Evolutionary conservation across 2,797 vertebrate species (phyloP).

Genomic region (Emys orbicularis): DNA sequence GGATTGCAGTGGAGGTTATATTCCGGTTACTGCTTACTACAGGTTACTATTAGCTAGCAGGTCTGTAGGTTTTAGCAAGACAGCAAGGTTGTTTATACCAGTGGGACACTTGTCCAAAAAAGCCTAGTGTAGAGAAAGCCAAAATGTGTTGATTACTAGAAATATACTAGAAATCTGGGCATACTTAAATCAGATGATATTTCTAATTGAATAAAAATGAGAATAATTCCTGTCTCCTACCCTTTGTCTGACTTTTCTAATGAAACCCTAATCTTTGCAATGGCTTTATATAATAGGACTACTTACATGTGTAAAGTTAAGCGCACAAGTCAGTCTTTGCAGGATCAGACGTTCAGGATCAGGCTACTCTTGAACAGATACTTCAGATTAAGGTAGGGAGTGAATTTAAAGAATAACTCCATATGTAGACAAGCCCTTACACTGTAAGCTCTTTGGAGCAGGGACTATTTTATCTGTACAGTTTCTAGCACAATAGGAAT

Average conservation of each 20-base stretch:
- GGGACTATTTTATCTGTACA: not conserved
- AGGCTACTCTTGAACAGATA: not conserved
- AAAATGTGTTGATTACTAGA: constrained; percentile 34
- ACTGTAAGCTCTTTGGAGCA: not conserved
- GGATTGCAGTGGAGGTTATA: constrained; percentile 20
- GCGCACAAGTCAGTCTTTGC: not conserved
- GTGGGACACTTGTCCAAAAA: constrained; percentile 35
- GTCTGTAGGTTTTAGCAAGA: constrained; percentile 35
- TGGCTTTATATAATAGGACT: not conserved
- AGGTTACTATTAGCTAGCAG: constrained; percentile 52
- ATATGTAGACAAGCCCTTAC: not conserved
- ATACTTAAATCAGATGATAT: constrained; percentile 50
- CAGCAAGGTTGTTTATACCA: constrained; percentile 60
- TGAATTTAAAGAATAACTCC: not conserved
- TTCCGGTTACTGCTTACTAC: constrained; percentile 44
- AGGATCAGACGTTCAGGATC: not conserved
- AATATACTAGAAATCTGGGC: constrained; percentile 19
- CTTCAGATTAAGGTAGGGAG: not conserved
- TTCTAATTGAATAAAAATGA: constrained; percentile 55
- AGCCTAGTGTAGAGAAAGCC: constrained; percentile 52
- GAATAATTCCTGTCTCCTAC: not conserved
- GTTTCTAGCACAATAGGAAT: not conserved
- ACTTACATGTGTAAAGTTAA: not conserved
- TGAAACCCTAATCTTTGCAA: not conserved
- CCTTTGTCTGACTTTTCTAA: constrained; percentile 13